These are phyloP conservation scores for Struthio camelus DNA, from an alignment of 2,113 vertebrate genomes.

Conservation along the genomic window DNA sequence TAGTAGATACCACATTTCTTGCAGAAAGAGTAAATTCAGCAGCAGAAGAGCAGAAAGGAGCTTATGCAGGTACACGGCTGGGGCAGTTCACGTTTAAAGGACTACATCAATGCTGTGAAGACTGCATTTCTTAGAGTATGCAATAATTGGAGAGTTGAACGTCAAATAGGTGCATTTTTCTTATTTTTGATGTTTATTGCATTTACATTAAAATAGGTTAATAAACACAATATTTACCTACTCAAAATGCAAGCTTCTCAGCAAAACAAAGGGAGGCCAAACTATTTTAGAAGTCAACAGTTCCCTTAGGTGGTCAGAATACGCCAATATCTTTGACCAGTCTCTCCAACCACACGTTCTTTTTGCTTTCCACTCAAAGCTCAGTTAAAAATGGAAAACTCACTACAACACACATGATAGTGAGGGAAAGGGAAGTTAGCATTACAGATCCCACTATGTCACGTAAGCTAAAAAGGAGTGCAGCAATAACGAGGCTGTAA, in stretches of 20 bases:
- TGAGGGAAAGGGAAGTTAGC: background rate
- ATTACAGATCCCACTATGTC: background rate
- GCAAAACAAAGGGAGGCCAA: background rate
- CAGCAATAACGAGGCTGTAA: accelerated
- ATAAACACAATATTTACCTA: background rate
- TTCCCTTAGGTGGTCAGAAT: background rate
- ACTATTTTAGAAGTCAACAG: background rate
- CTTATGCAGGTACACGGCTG: background rate
- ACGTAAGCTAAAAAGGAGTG: background rate
- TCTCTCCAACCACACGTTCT: background rate
- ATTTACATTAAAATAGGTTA: background rate
- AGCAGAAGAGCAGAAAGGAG: background rate
- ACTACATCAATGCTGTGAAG: background rate
- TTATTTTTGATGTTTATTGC: background rate
- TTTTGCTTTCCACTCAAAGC: background rate
- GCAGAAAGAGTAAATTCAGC: background rate
- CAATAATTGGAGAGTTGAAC: background rate
- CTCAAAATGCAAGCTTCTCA: background rate
- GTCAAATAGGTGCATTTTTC: background rate
- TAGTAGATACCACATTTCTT: background rate
- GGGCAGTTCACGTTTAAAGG: background rate
- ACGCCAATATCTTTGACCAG: background rate
- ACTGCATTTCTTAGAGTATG: background rate
- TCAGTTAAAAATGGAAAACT: background rate
- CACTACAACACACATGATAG: accelerated